Evolutionary conservation across 2,113 vertebrate genomes (phyloP).

Genomic region (Nymphicus hollandicus): DNA sequence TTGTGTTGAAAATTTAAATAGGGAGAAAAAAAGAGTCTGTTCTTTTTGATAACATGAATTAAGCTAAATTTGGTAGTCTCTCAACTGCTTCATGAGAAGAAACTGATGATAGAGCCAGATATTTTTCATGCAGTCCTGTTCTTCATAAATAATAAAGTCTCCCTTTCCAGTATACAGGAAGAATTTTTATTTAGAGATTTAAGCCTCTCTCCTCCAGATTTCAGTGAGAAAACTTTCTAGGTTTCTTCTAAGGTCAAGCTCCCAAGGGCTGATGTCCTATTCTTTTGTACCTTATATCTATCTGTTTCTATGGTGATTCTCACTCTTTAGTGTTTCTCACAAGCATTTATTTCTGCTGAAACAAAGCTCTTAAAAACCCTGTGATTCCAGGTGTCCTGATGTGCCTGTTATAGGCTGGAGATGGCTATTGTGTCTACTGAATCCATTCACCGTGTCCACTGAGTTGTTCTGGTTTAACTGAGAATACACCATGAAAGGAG

Average conservation of each 20-base stretch:
- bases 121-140: not conserved
- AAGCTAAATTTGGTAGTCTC: not conserved
- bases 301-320: constrained; percentile 17
- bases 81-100: not conserved
- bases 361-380: not conserved
- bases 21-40: not conserved
- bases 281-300: not conserved
- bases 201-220: not conserved
- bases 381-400: not conserved
- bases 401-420: not conserved
- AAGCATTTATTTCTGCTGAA: not conserved
- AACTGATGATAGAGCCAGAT: not conserved
- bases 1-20: not conserved
- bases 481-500: not conserved
- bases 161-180: not conserved
- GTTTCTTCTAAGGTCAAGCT: not conserved
- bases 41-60: not conserved
- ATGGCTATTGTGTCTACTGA: not conserved
- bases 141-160: constrained; percentile 26
- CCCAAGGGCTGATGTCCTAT: constrained; percentile 4
- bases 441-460: not conserved
- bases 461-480: not conserved
- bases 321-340: not conserved
- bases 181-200: constrained; percentile 27
- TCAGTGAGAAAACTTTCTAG: not conserved